phyloP scores from a whole-genome alignment of 2,888 invertebrate species.

The Lymantria dispar region DNA sequence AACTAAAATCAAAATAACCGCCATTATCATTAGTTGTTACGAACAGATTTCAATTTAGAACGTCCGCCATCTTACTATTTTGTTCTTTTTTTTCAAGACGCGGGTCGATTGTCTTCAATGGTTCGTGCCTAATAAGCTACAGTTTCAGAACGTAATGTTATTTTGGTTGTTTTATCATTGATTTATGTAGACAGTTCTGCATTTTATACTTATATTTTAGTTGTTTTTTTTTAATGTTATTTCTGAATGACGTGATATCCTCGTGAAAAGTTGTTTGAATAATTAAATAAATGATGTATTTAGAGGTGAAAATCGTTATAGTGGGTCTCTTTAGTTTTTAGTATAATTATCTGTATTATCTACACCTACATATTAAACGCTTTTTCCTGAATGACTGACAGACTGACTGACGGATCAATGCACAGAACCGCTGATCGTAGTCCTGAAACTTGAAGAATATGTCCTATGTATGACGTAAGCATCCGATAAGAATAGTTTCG shows the following conservation, averaged over 20 bases:
- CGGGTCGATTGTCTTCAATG: slow-evolving; percentile 25
- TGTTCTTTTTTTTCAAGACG: slow-evolving; percentile 9
- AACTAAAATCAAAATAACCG: slow-evolving; percentile 8
- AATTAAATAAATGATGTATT: slow-evolving; percentile 10
- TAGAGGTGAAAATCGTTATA: slow-evolving; percentile 2
- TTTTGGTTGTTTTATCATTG: slow-evolving; percentile 13
- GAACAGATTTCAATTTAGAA: slow-evolving; percentile 12
- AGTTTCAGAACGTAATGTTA: slow-evolving; percentile 12
- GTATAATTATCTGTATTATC: not conserved
- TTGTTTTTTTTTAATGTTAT: slow-evolving; percentile 7
- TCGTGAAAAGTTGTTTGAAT: slow-evolving; percentile 3
- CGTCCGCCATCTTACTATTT: slow-evolving; percentile 5
- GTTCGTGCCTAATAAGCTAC: slow-evolving; percentile 24
- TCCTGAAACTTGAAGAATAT: no score
- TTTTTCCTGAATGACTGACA: no score
- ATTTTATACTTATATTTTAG: slow-evolving; percentile 9
- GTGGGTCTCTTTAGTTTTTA: not conserved
- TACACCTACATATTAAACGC: no score
- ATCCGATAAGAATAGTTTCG: no score
- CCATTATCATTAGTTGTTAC: not conserved
- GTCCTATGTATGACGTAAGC: no score
- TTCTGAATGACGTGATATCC: slow-evolving; percentile 4
- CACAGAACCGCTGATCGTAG: no score
- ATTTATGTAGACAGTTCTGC: slow-evolving; percentile 13
- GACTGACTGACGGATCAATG: no score